phyloP scores from a whole-genome alignment of 1,140 invertebrate species.

The Pseudomyrmex dendroicus region DNA sequence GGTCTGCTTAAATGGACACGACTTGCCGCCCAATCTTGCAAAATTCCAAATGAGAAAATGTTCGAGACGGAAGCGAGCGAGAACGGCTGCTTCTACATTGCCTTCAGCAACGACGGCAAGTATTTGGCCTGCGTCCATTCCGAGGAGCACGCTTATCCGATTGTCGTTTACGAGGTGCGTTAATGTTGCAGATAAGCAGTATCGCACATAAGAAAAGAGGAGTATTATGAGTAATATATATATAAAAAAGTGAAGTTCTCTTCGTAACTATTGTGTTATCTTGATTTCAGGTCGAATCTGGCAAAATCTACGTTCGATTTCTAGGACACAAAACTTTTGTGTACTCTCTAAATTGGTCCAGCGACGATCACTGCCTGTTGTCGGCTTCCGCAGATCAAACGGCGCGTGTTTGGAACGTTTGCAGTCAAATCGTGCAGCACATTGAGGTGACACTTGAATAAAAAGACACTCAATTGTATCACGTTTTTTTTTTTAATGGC shows the following conservation, averaged over 20 bases:
- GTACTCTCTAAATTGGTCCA: conserved; percentile 88
- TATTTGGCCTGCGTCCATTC: conserved; percentile 86
- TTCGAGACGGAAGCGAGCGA: conserved; percentile 81
- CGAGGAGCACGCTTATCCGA: conserved; percentile 82
- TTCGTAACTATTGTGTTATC: background rate
- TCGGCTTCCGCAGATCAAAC: conserved; percentile 89
- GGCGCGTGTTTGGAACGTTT: conserved; percentile 86
- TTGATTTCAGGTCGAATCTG: conserved; percentile 73
- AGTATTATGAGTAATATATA: background rate
- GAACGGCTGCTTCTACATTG: conserved; percentile 84
- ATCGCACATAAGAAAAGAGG: background rate
- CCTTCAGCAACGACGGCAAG: conserved; percentile 85
- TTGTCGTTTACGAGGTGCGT: conserved; percentile 83
- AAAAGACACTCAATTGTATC: too few relatives aligned
- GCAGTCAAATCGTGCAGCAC: conserved; percentile 81
- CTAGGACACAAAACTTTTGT: conserved; percentile 87
- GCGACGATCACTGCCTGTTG: conserved; percentile 85
- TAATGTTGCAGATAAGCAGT: conserved; percentile 22
- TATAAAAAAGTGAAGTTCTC: conserved; percentile 13
- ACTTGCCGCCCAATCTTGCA: conserved; percentile 86
- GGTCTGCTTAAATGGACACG: conserved; percentile 85
- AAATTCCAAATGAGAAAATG: conserved; percentile 86
- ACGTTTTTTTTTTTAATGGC: too few relatives aligned
- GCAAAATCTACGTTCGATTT: conserved; percentile 76
- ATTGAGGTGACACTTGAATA: conserved; percentile 72